These are phyloP conservation scores for Chelon labrosus DNA, from an alignment of 2,797 vertebrate genomes.

Conservation along the genomic window DNA sequence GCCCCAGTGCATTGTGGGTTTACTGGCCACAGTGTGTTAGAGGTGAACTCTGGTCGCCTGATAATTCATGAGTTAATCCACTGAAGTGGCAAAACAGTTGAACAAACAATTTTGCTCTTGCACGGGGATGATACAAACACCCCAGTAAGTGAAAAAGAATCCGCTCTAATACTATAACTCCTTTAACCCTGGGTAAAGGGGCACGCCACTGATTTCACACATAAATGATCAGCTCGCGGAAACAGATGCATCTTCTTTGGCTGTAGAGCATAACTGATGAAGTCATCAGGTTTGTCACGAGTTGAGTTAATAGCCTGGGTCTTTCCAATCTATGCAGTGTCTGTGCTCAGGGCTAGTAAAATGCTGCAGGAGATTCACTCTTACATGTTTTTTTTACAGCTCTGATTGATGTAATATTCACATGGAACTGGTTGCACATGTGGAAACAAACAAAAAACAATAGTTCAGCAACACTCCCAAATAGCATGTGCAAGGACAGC, in stretches of 20 bases:
- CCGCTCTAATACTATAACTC: constrained; percentile 11
- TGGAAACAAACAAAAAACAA: too few relatives aligned
- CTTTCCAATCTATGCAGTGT: too few relatives aligned
- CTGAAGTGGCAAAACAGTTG: constrained; percentile 22
- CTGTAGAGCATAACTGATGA: neutral
- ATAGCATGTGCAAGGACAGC: too few relatives aligned
- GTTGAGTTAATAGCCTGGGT: too few relatives aligned
- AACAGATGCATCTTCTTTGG: neutral
- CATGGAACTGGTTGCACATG: too few relatives aligned
- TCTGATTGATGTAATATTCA: too few relatives aligned
- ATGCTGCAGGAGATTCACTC: too few relatives aligned
- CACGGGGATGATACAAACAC: constrained; percentile 15
- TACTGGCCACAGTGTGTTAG: constrained; percentile 9
- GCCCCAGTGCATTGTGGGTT: constrained; percentile 48
- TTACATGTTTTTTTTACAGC: too few relatives aligned
- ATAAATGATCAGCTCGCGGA: neutral
- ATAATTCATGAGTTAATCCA: constrained; percentile 37
- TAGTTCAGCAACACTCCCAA: too few relatives aligned
- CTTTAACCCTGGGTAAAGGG: constrained; percentile 16
- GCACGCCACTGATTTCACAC: neutral
- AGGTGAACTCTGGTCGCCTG: constrained; percentile 37
- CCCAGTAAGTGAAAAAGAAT: constrained; percentile 20
- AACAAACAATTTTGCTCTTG: constrained; percentile 23
- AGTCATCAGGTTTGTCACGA: too few relatives aligned
- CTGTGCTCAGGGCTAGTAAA: too few relatives aligned